Evolutionary conservation across 2,113 vertebrate species (phyloP), one percentile per base, ranked within the genome.

Genomic region (Australoheros scitulus): DNA sequence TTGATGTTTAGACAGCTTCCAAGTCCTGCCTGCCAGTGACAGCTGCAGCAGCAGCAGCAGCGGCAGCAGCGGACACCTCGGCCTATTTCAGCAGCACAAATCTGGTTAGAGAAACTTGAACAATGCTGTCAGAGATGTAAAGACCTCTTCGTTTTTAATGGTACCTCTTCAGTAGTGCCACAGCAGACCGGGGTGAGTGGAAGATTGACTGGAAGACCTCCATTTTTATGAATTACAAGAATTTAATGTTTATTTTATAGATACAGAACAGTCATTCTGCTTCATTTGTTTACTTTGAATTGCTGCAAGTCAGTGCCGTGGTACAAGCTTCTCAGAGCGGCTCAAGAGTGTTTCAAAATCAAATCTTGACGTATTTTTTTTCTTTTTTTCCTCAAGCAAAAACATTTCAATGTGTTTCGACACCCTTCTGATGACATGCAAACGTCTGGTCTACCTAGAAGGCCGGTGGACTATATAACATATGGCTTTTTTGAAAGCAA

Each of bases 401-500:
- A 95, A 89, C 77, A 93, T 89, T 92, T 90, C 47, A 80, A 84
- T 89, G 92, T 86, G 77, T 93, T 91, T 95, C 79, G 78, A 93
- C 92, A 90, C 79, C 88, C 87, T 90, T 94, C 90, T 79, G 90
- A 92, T 93, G 92, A 91, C 96, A 96, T 96, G 95, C 95, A 96
- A 94, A 95, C 90, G 94, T 92, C 94, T 92, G 34, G 86, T 92
- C 94, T 94, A 95, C 89, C 91, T 94, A 94, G 82, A 94, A 94
- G 92, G 91, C 92, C 81, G 91, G 91, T 90, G 92, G 91, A 94
- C 93, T 93, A 91, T 87, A 91, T 93, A 89, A 89, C 88, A 92
- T 96, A 97, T 96, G 96, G 96, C 96, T 96, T 97, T 95, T 95
- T 96, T 95, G 86, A 95, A 96, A 96, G 94, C 95, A 93, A 92